Percentiles rank a stretch among this genome's conserved stretches.
Conservation (phyloP, 2,113 vertebrate species). For the Falcunculus frontatus region DNA sequence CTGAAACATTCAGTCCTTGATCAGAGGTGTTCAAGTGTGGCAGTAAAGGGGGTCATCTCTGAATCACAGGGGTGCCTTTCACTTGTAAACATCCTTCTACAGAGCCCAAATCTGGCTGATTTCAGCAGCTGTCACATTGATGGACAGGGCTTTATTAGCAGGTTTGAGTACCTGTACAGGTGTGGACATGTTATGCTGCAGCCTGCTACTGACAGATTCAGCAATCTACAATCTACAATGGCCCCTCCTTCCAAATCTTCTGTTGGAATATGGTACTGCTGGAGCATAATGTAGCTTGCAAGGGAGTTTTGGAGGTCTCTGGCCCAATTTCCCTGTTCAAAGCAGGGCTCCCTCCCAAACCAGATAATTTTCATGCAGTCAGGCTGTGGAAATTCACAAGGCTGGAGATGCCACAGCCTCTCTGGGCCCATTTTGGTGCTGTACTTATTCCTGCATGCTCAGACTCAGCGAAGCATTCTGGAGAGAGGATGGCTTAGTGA, state of each 20-base stretch:
- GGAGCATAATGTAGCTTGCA: fast-evolving
- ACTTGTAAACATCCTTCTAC: background rate
- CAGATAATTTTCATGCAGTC: background rate
- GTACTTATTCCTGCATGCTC: background rate
- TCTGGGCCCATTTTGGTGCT: background rate
- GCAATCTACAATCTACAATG: background rate
- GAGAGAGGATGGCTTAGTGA: background rate
- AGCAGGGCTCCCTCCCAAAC: background rate
- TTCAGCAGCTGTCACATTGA: background rate
- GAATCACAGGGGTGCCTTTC: background rate
- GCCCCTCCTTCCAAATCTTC: background rate
- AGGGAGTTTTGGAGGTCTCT: background rate
- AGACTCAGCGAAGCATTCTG: background rate
- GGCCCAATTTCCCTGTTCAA: background rate
- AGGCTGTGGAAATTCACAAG: background rate
- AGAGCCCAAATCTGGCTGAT: background rate
- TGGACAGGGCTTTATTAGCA: background rate
- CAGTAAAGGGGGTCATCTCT: background rate
- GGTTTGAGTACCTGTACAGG: background rate
- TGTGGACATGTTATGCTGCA: background rate
- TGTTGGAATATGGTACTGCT: background rate
- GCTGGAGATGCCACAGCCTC: background rate
- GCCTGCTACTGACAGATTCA: background rate
- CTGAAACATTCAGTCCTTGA: background rate
- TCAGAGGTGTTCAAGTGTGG: background rate